Percentiles rank a stretch among this genome's conserved stretches.
phyloP scores from a whole-genome alignment of 2,888 invertebrate genomes.

The Siphlonurus alternatus region DNA sequence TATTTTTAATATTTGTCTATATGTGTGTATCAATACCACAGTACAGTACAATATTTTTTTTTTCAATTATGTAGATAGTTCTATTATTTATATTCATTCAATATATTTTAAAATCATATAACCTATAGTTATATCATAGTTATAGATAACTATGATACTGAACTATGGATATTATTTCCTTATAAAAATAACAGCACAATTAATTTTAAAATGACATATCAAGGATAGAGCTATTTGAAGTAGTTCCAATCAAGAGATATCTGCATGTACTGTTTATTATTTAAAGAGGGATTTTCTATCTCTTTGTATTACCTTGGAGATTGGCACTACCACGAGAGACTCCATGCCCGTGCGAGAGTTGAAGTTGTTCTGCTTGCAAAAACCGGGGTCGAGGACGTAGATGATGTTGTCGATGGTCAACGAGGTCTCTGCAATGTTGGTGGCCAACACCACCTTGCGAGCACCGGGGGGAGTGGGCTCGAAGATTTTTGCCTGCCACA shows the following conservation, averaged over 20 bases:
- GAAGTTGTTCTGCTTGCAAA: constrained; percentile 97
- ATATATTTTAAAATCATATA: too few species aligned
- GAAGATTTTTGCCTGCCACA: constrained; percentile 84
- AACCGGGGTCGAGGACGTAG: constrained; percentile 99
- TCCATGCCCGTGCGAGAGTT: constrained; percentile 98
- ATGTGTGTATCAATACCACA: too few species aligned
- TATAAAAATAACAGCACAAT: too few species aligned
- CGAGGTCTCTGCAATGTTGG: constrained; percentile 98
- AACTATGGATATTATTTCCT: too few species aligned
- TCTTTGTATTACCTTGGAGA: constrained; percentile 70
- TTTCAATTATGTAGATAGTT: too few species aligned
- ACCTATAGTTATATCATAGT: too few species aligned
- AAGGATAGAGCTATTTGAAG: too few species aligned
- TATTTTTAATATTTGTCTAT: too few species aligned
- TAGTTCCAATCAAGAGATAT: too few species aligned
- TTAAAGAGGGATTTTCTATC: background rate
- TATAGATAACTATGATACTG: too few species aligned
- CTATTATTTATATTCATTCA: too few species aligned
- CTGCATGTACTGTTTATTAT: background rate
- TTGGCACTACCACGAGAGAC: constrained; percentile 94
- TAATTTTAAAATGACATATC: background rate
- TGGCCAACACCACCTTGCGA: constrained; percentile 91
- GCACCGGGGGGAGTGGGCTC: constrained; percentile 94
- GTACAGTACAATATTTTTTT: too few species aligned
- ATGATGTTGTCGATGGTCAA: constrained; percentile 97